Percentiles rank a stretch among this genome's conserved stretches.
Evolutionary conservation across 2,888 invertebrate genomes (phyloP).

Genomic region (Neoaliturus tenellus): DNA sequence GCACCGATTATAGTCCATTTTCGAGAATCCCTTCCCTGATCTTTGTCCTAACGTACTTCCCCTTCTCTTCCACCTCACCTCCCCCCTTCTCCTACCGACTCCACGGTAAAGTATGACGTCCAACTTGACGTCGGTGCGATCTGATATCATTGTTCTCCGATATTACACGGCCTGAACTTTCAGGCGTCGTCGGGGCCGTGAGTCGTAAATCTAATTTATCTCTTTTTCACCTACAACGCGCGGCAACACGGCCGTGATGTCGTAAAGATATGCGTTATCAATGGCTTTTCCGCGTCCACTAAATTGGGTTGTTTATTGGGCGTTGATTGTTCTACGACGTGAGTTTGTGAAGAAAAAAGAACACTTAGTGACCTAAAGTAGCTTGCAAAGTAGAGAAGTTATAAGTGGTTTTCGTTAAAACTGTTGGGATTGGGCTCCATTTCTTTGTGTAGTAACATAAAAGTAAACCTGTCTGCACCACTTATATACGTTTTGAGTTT

Average conservation of each 20-base stretch:
- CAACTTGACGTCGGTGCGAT: neutral
- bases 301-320: neutral
- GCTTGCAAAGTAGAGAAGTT: too few species aligned
- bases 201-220: constrained; percentile 8
- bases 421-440: too few species aligned
- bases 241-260: neutral
- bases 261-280: constrained; percentile 3
- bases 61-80: neutral
- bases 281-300: neutral
- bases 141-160: constrained; percentile 1
- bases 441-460: too few species aligned
- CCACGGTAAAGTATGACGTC: constrained; percentile 6
- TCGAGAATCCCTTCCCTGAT: neutral
- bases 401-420: too few species aligned
- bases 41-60: neutral
- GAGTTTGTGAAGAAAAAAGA: too few species aligned
- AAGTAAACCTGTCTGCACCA: too few species aligned
- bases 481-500: too few species aligned
- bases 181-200: constrained; percentile 20
- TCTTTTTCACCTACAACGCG: constrained; percentile 1
- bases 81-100: neutral
- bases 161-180: neutral
- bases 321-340: neutral
- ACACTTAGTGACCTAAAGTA: too few species aligned
- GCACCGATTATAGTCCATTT: neutral